phyloP scores from a whole-genome alignment of 2,113 vertebrate species.

The Gymnorhina tibicen region DNA sequence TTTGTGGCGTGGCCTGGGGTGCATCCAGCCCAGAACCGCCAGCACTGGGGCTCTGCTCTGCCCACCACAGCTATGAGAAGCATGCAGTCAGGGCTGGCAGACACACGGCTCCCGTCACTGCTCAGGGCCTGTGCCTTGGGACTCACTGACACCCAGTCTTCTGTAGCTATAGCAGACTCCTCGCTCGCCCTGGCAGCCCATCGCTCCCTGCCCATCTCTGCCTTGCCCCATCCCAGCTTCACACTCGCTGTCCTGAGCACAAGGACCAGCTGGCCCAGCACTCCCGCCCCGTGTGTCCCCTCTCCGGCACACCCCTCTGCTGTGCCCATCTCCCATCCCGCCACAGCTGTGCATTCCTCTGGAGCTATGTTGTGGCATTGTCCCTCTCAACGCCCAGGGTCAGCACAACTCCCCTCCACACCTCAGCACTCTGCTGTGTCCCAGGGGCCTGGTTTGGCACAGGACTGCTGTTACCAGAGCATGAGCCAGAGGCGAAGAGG shows the following conservation, averaged over 20 bases:
- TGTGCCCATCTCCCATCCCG: neutral
- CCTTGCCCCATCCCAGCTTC: neutral
- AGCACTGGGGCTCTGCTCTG: neutral
- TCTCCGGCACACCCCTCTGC: neutral
- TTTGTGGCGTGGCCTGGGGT: neutral
- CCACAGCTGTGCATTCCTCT: neutral
- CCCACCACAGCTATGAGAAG: neutral
- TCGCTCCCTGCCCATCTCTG: neutral
- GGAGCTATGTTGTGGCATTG: rapidly evolving
- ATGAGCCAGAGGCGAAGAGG: rapidly evolving
- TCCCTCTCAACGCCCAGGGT: rapidly evolving
- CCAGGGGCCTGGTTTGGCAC: neutral
- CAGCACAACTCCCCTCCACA: neutral
- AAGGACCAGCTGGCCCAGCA: neutral
- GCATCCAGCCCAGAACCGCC: rapidly evolving
- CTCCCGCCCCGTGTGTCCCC: neutral
- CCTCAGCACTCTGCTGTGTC: neutral
- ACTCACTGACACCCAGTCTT: rapidly evolving
- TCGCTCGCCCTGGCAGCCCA: rapidly evolving
- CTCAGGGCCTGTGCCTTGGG: neutral
- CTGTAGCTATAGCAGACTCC: neutral
- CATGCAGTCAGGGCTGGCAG: neutral
- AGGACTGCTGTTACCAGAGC: neutral
- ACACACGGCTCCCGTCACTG: rapidly evolving
- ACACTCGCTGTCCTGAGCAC: neutral